phyloP scores from a whole-genome alignment of 2,888 invertebrate species.

The Sipunculus nudus region DNA sequence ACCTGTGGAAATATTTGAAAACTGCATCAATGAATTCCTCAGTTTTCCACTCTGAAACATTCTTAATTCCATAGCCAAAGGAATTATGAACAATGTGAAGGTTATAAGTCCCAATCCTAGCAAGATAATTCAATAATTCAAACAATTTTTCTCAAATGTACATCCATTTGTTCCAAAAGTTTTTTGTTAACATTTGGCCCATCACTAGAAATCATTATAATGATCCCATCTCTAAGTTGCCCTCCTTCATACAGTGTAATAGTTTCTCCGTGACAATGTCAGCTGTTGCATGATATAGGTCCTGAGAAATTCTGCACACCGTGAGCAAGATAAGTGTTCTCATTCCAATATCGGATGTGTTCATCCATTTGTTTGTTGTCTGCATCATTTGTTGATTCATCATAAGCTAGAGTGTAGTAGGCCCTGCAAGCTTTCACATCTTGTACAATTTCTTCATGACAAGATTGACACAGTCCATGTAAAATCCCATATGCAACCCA shows the following conservation, averaged over 20 bases:
- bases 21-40: constrained; percentile 4
- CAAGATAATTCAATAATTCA: too few species aligned
- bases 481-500: background rate
- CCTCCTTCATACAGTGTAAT: background rate
- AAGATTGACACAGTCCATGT: background rate
- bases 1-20: background rate
- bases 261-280: background rate
- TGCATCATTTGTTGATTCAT: background rate
- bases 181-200: background rate
- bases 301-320: background rate
- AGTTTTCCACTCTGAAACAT: background rate
- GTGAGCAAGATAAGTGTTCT: background rate
- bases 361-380: background rate
- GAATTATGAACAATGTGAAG: background rate
- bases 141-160: too few species aligned
- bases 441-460: background rate
- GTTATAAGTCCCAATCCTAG: background rate
- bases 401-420: background rate
- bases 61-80: constrained; percentile 2
- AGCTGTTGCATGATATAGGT: too few species aligned
- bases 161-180: background rate
- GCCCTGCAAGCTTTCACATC: background rate
- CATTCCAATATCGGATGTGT: background rate
- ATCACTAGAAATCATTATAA: too few species aligned
- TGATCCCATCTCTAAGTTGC: background rate